Evolutionary conservation across 1,140 invertebrate species (phyloP), one percentile per base, ranked within the genome.

Genomic region (Drosophila erecta): DNA sequence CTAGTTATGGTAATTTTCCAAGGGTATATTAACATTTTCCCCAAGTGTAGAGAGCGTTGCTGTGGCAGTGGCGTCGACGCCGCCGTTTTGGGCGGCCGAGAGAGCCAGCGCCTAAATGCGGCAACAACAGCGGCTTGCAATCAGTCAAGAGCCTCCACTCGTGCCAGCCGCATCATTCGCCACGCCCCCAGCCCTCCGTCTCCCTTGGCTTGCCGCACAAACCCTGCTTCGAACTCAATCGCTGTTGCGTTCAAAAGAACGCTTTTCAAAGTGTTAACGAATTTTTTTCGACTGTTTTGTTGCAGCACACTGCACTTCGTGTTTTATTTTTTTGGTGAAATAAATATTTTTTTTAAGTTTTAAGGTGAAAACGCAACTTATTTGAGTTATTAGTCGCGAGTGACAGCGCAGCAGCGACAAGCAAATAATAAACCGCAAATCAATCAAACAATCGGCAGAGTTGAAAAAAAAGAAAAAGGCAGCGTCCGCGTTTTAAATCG

Each of bases 61-160:
- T 53, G 44, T 35, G 51, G 58, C 41, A 55, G 58, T 24, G 14
- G 51, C 47, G 47, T 46, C 53, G 69, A 15, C 33, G 59, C 50
- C 67, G 37, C 17, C 49, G 71, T 47, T 61, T 59, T 27, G 62
- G 71, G 59, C 58, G 64, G 59, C 66, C 79, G 81, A 57, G 72
- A 43, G 50, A 75, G 58, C 27, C 57, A 66, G 79, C 83, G 85
- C 79, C 87, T 84, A 90, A 87, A 90, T 90, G 87, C 81, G 67
- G 67, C 70, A 77, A 77, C 65, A 81, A 90, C 61, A 74, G 83
- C 79, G 67, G 62, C 62, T 74, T 57, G 75, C 75, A 85, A 90
- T 91, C 90, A 91, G 90, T 91, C 83, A 84, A 90, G 76, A 86
- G 86, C 76, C 75, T 90, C 73, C 72, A 66, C 90, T 91, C 90